A percentile compares a stretch with the other conserved stretches of the same genome.
phyloP scores from a whole-genome alignment of 2,797 vertebrate genomes.

The Acridotheres tristis region DNA sequence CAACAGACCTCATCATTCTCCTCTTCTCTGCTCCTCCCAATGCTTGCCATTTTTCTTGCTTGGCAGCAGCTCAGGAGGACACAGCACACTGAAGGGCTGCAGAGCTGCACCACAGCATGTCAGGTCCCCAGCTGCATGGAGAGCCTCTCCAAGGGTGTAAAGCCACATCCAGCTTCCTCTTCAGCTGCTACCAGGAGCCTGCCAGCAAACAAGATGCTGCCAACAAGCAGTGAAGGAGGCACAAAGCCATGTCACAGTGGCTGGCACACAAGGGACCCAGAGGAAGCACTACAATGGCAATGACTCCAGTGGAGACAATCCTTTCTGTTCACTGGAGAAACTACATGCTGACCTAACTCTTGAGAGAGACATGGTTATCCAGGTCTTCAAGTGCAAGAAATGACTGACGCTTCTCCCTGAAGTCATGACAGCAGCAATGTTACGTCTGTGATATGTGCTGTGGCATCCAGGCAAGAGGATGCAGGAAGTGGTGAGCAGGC shows the following conservation, averaged over 20 bases:
- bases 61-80: neutral
- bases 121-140: neutral
- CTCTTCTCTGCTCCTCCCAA: neutral
- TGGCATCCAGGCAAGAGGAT: neutral
- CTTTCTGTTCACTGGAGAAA: neutral
- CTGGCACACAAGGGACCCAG: neutral
- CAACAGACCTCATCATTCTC: neutral
- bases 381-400: neutral
- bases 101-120: neutral
- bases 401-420: neutral
- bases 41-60: neutral
- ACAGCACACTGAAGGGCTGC: neutral
- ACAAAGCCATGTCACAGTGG: rapidly evolving
- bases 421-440: neutral
- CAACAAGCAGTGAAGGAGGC: neutral
- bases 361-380: neutral
- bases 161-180: neutral
- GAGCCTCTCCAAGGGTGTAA: neutral
- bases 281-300: neutral
- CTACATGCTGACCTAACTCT: neutral
- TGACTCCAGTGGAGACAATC: neutral
- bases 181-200: neutral
- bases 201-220: neutral
- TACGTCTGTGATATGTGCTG: neutral
- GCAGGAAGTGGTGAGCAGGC: neutral